Evolutionary conservation across 2,797 vertebrate genomes (phyloP).

Genomic region (Anguilla anguilla): DNA sequence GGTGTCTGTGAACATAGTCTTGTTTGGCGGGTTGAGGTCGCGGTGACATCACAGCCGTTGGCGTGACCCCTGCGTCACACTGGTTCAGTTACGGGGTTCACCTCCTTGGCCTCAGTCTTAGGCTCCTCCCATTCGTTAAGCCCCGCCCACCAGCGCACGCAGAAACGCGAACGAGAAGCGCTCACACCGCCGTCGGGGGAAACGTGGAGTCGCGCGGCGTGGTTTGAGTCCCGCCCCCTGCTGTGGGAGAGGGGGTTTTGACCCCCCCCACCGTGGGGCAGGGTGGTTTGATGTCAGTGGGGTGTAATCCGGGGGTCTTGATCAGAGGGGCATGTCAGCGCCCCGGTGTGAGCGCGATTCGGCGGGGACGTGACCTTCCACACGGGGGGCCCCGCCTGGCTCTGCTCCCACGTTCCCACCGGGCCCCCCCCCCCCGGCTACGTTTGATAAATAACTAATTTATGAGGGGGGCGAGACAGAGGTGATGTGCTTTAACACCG

Average conservation of each 20-base stretch:
- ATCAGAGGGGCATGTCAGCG: neutral
- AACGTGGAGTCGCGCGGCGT: neutral
- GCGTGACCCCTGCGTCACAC: neutral
- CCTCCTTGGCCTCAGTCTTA: neutral
- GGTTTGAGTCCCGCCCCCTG: neutral
- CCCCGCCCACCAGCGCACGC: neutral
- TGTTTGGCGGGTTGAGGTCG: neutral
- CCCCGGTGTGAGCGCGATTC: neutral
- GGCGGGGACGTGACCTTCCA: neutral
- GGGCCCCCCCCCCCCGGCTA: neutral
- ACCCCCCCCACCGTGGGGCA: neutral
- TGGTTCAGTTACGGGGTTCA: neutral
- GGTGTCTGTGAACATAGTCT: neutral
- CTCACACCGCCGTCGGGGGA: neutral
- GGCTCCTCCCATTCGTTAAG: neutral
- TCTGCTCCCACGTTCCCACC: too few species aligned
- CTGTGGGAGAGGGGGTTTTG: neutral
- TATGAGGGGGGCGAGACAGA: neutral
- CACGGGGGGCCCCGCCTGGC: neutral
- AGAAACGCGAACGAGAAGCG: neutral
- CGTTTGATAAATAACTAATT: neutral
- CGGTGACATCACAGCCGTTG: neutral
- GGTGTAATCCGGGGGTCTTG: slow-evolving; percentile 2
- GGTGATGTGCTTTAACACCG: neutral
- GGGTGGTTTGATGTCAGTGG: neutral